Evolutionary conservation across 2,888 invertebrate genomes (phyloP), one percentile per base, ranked within the genome.

Genomic region (Dichetophora obliterata): DNA sequence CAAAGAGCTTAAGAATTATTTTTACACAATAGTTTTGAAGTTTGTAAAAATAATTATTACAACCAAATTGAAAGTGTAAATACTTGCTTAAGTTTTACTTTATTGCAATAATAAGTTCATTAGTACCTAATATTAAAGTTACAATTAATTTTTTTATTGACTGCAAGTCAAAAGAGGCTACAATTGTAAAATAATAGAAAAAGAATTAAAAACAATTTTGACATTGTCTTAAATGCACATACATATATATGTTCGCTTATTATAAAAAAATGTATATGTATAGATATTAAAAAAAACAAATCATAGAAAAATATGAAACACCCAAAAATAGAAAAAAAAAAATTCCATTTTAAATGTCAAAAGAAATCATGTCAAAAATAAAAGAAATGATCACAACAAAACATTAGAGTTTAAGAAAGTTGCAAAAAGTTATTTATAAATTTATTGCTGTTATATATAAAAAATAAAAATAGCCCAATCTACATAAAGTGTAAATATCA

Each of bases 291-390:
- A 43, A 43, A 37, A 16, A 65, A 37, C 68, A 50, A 74, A 71
- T 80, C 75, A 78, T 81, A 82, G 82, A 82, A 19, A 34, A 66
- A 4, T 65, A 84, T 80, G 81, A 81, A 69, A 77, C 76, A 68
- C 71, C 76, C 34, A 79, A 75, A 63, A 48, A 9, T 19, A 2
- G 27, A 54, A 52, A 24, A 54, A 69, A 31, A 69, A 52, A 31
- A 71, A 54, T n/a, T n/a, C n/a, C n/a, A 61, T 48, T 22, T 2
- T 63, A 48, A 54, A 27, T 27, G 43, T 43, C 14, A 59, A 1
- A 50, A 66, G 50, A 63, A 75, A 70, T 34, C 34, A 52, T 63
- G 54, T 34, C 4, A 27, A 69, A 69, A 54, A 70, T 37, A 61
- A 24, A 14, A 14, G 27, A 34, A 66, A 19, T 54, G 34, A 66